Conservation (phyloP, 1,140 invertebrate genomes). For the Euura lappo region DNA sequence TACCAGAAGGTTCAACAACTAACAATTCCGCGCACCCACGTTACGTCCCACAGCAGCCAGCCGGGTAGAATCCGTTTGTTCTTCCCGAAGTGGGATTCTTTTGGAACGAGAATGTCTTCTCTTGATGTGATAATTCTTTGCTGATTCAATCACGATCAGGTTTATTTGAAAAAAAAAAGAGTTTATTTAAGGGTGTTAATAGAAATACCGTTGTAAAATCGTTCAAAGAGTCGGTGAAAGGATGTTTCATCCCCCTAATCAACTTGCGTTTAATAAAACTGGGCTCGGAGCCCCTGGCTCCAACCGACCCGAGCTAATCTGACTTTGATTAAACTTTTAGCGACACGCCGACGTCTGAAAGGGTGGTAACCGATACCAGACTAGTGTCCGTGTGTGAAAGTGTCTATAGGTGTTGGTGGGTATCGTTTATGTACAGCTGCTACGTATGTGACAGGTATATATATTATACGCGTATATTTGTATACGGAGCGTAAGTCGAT, state of each 20-base stretch:
- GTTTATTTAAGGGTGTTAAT: not conserved
- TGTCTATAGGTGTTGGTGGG: not conserved
- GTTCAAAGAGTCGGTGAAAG: not conserved
- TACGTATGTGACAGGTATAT: no score
- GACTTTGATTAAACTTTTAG: conserved; percentile 62
- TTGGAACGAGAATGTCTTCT: not conserved
- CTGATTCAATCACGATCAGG: not conserved
- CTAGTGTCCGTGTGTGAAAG: not conserved
- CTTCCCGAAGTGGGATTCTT: no score
- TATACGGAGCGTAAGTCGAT: conserved; percentile 50
- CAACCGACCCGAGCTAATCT: conserved; percentile 48
- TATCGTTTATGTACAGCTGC: not conserved
- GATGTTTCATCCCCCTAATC: conserved; percentile 43
- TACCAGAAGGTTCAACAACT: conserved; percentile 18
- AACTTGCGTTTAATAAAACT: conserved; percentile 54
- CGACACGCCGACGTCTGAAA: conserved; percentile 47
- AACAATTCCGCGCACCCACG: not conserved
- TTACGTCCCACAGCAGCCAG: not conserved
- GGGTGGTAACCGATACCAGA: conserved; percentile 36
- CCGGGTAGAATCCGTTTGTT: not conserved
- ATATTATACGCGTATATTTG: no score
- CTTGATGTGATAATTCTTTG: no score
- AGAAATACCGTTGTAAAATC: not conserved
- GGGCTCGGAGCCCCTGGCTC: conserved; percentile 17
- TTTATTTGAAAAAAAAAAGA: not conserved